Evolutionary conservation across 2,113 vertebrate species (phyloP).

Genomic region (Phoxinus phoxinus): DNA sequence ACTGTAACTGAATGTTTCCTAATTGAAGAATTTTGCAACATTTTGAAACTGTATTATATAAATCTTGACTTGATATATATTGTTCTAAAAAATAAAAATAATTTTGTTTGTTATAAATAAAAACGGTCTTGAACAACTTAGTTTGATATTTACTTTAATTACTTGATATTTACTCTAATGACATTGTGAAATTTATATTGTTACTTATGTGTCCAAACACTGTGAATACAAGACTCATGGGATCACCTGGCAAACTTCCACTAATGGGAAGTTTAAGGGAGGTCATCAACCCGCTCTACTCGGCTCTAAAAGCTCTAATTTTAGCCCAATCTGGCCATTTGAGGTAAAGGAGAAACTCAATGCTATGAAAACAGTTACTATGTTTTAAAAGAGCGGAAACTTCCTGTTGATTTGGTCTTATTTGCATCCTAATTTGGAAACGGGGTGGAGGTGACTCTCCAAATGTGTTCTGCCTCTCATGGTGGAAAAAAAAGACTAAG

Average conservation of each 20-base stretch:
- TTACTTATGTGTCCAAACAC: neutral
- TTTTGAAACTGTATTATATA: too few relatives aligned
- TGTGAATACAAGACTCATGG: neutral
- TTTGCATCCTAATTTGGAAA: neutral
- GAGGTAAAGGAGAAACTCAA: neutral
- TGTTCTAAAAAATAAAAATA: too few relatives aligned
- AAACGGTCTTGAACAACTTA: neutral
- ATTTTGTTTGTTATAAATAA: neutral
- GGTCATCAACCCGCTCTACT: neutral
- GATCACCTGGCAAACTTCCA: neutral
- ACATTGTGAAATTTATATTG: neutral
- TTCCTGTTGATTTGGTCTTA: constrained; percentile 9
- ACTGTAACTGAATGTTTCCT: too few relatives aligned
- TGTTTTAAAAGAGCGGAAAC: neutral
- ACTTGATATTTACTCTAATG: too few relatives aligned
- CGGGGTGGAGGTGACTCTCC: neutral
- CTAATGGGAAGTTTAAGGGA: neutral
- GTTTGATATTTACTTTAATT: neutral
- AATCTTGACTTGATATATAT: too few relatives aligned
- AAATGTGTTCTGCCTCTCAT: neutral
- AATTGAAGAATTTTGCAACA: too few relatives aligned
- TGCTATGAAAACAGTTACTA: constrained; percentile 22
- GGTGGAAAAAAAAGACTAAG: neutral
- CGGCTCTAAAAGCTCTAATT: constrained; percentile 20
- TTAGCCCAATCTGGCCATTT: constrained; percentile 28